Evolutionary conservation across 2,888 invertebrate species (phyloP), one percentile per base, ranked within the genome.

Genomic region (Diplolepis rosae): DNA sequence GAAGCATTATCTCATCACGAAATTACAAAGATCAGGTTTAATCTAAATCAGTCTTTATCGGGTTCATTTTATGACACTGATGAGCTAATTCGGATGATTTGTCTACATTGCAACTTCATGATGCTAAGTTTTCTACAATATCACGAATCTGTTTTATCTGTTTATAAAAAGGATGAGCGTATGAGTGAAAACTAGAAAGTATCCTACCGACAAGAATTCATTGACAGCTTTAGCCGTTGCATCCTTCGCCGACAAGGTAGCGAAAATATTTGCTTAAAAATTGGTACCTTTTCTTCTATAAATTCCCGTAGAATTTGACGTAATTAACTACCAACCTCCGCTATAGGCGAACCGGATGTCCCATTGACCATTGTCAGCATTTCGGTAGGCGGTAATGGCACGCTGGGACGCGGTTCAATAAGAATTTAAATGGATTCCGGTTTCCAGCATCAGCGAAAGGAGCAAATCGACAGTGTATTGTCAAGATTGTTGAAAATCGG

Each of bases 381-480:
- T 71, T 76, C 74, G 73, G 80, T 83, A 80, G 83, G 84, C 83
- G 82, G 73, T 74, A 69, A 80, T 78, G 76, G 73, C 80, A 76
- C 77, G 77, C 81, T 80, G 79, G 56, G 76, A 42, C n/a, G 69
- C 54, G 54, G 78, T 67, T 81, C 80, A 75, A 83, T 80, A 80
- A 84, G 80, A 78, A 70, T 81, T 77, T 82, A 85, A 83, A 85
- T 78, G 77, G 80, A 82, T 72, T 84, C 81, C 80, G 78, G 81
- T 81, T 74, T 73, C 56, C 69, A 69, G 72, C 56, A 18, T 30
- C 35, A 56, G 32, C 32, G 32, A 56, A 56, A 56, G 32, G 56
- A 56, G 75, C 72, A 80, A 77, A 77, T 76, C 79, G 74, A 75
- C 73, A 77, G 77, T 71, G 73, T 73, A 78, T 80, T 78, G 80